Base-by-base conservation (phyloP, 1,140 invertebrate species). In the Babylonia areolata region DNA sequence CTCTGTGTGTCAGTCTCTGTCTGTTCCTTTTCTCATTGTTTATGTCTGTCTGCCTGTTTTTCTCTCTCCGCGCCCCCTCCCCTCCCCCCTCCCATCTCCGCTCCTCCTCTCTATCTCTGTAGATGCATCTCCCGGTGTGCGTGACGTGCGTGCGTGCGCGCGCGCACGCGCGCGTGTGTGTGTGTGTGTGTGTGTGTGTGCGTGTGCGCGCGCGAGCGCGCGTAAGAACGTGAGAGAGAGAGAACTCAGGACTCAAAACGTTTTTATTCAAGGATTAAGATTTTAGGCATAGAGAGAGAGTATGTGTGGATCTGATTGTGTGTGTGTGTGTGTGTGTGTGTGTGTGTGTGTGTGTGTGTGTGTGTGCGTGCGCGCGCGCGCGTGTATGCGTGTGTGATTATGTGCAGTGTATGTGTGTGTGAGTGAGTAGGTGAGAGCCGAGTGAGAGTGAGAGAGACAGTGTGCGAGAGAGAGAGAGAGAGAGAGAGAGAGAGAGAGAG, bases 151-250 rank as follows among this genome's bases (percentile, higher is more conserved):
- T 51, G 17, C 46, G 46, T 51, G 46, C 46, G 46, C 17, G 46
- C 46, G 46, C 17, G 46, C 46, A 46, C 2, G 58, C 28, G 58
- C 2, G 58, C 28, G 58, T 64, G 58, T 64, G 58, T 11, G 58
- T 64, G 58, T 64, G 58, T 64, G 58, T 64, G 58, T 64, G 58
- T 64, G 58, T 64, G 58, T 64, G 58, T 64, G 58, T 64, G 58
- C 28, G 58, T 64, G 58, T 11, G 58, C 28, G 58, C 28, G 58
- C 28, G 58, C 23, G 58, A 12, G 9, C 23, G 58, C 23, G 58
- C 23, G 58, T 23, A 28, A 23, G 58, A 3, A 28, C 23, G 58
- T 23, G 58, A 12, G 58, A 3, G 58, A 12, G 58, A n/a, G n/a
- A n/a, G n/a, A n/a, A n/a, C n/a, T n/a, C n/a, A n/a, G n/a, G n/a